These are phyloP conservation scores for Macrosteles quadrilineatus DNA, from an alignment of 1,140 invertebrate genomes.

Conservation along the genomic window DNA sequence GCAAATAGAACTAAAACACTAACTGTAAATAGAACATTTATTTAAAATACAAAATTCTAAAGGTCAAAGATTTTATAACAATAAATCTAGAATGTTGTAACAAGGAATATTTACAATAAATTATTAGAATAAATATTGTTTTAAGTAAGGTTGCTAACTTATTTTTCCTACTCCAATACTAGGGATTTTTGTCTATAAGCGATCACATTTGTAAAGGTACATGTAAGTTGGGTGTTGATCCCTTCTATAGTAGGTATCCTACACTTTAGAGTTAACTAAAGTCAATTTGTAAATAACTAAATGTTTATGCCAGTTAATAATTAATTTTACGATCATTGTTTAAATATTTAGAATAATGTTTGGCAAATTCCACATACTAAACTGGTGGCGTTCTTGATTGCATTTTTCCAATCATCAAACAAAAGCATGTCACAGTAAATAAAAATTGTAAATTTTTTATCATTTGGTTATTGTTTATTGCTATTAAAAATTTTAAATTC, in stretches of 20 bases:
- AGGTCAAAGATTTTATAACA: not conserved
- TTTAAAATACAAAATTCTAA: slow-evolving; percentile 21
- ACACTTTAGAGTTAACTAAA: no score
- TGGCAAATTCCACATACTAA: no score
- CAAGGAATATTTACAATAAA: slow-evolving; percentile 16
- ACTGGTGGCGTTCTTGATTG: no score
- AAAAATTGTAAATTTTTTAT: no score
- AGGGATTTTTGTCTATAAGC: not conserved
- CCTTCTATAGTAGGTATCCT: not conserved
- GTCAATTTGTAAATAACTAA: no score
- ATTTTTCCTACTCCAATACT: not conserved
- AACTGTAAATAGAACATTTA: slow-evolving; percentile 22
- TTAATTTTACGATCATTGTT: no score
- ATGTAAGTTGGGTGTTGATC: not conserved
- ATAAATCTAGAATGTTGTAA: slow-evolving; percentile 9
- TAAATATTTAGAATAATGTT: no score
- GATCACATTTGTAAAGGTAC: slow-evolving; percentile 4
- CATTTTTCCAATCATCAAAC: no score
- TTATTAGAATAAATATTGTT: slow-evolving; percentile 23
- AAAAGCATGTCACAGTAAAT: no score
- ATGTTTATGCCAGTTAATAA: no score
- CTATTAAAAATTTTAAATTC: no score
- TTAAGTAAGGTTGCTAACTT: not conserved
- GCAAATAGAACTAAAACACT: not conserved
- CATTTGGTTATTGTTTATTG: no score